Base-by-base conservation (phyloP, 2,797 vertebrate genomes). In the Amniataba percoides region DNA sequence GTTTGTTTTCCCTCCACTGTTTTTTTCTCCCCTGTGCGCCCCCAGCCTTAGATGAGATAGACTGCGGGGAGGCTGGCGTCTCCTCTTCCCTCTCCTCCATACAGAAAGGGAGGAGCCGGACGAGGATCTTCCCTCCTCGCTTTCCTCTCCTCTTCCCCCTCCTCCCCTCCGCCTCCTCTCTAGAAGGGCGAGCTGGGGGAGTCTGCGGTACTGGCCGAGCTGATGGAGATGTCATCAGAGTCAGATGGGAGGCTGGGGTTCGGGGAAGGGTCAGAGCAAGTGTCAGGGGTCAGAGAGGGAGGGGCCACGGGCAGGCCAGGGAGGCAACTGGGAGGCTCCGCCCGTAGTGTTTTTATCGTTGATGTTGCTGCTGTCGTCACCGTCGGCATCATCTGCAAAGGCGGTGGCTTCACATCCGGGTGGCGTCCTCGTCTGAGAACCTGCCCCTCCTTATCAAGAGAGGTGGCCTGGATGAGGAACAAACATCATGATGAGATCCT, bases 381-480 rank as follows among this genome's bases (percentile, higher is more conserved):
- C 94, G 86, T 96, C 93, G 87, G 96, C 94, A 95, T 96, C 94
- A 92, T 96, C 96, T 90, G 96, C 96, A 95, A 95, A 94, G 91
- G 95, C 95, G 95, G 88, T 43, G 74, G 89, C 85, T 94, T 99
- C 95, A 99, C 98, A 99, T 99, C 95, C 98, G 96, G 95, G 98
- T 99, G 90, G 97, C 98, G 82, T 99, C 98, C 96, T 99, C 98
- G 95, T 99, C 98, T 82, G 98, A 99, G 96, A 99, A 99, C 93
- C 98, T 97, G 96, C 98, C 98, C 97, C 98, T 98, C 96, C 97
- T 99, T 98, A 99, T 99, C 97, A 99, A 98, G 96, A 99, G 97
- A 86, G 98, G 98, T 96, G 98, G 98, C 96, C 98, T 99, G 95
- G 87, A 89, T 88, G 93, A 93, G 36, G 42, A 11, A 77, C 43